Conservation (phyloP, 2,797 vertebrate species). For the Lycodopsis pacificus region DNA sequence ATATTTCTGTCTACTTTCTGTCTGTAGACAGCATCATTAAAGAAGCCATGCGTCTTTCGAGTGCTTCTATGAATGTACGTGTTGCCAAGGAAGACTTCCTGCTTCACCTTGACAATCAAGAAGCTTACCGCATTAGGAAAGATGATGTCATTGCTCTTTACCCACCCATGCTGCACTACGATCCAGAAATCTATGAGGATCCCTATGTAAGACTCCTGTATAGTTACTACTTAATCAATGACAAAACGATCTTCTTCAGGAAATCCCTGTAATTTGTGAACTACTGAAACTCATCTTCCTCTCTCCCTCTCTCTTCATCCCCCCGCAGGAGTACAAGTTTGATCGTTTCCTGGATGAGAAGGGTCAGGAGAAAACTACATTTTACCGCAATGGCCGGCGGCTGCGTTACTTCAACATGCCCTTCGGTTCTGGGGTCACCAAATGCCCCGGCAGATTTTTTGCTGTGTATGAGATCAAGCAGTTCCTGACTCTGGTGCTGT, state of each 20-base stretch:
- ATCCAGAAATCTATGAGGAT: slow-evolving; percentile 94
- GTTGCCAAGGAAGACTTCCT: slow-evolving; percentile 93
- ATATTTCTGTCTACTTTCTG: not conserved
- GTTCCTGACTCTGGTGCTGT: slow-evolving; percentile 89
- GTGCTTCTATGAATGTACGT: slow-evolving; percentile 94
- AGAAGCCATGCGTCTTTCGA: slow-evolving; percentile 95
- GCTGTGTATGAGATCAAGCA: slow-evolving; percentile 96
- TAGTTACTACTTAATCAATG: not conserved
- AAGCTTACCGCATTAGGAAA: slow-evolving; percentile 91
- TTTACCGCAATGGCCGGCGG: slow-evolving; percentile 86
- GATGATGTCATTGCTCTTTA: slow-evolving; percentile 95
- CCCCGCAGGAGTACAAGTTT: slow-evolving; percentile 90
- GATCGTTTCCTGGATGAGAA: slow-evolving; percentile 91
- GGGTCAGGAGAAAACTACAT: slow-evolving; percentile 88
- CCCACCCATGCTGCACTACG: slow-evolving; percentile 93
- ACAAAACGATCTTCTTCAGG: not conserved
- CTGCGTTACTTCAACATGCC: slow-evolving; percentile 95
- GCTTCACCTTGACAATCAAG: slow-evolving; percentile 88
- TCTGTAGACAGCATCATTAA: slow-evolving; percentile 94
- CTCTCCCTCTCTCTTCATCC: not conserved
- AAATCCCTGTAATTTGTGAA: not conserved
- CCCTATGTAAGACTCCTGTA: slow-evolving; percentile 86
- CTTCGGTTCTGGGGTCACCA: slow-evolving; percentile 94
- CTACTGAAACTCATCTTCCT: not conserved
- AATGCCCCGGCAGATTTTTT: slow-evolving; percentile 94